phyloP scores from a whole-genome alignment of 2,797 vertebrate species.

The Smutsia temminckii region DNA sequence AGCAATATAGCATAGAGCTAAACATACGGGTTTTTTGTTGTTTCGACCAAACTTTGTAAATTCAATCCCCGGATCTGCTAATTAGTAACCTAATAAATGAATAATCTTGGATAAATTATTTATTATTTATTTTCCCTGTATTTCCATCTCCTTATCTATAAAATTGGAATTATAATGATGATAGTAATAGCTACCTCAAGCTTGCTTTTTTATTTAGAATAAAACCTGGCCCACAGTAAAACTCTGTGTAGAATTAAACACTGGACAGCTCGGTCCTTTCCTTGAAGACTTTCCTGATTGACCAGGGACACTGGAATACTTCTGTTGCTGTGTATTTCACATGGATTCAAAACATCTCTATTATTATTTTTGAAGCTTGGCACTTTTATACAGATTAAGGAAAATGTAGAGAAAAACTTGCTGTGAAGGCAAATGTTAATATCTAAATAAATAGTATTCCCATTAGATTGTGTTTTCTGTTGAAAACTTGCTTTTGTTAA shows the following conservation, averaged over 20 bases:
- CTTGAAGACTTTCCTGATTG: background rate
- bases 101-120: background rate
- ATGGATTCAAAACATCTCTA: background rate
- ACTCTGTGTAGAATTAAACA: background rate
- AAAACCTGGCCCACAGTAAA: background rate
- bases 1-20: background rate
- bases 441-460: background rate
- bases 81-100: background rate
- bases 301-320: background rate
- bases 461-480: constrained; percentile 11
- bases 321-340: background rate
- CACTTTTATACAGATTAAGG: background rate
- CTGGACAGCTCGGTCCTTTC: background rate
- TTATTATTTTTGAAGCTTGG: constrained; percentile 33
- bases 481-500: constrained; percentile 25
- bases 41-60: background rate
- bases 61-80: background rate
- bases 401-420: background rate
- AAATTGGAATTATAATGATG: background rate
- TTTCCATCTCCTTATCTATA: background rate
- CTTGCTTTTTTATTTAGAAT: background rate
- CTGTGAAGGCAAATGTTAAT: constrained; percentile 42
- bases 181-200: background rate
- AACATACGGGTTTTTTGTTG: background rate
- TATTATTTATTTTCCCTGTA: background rate